Percentiles rank a stretch among this genome's conserved stretches.
Conservation (phyloP, 2,888 invertebrate species). For the Biston stratarius region DNA sequence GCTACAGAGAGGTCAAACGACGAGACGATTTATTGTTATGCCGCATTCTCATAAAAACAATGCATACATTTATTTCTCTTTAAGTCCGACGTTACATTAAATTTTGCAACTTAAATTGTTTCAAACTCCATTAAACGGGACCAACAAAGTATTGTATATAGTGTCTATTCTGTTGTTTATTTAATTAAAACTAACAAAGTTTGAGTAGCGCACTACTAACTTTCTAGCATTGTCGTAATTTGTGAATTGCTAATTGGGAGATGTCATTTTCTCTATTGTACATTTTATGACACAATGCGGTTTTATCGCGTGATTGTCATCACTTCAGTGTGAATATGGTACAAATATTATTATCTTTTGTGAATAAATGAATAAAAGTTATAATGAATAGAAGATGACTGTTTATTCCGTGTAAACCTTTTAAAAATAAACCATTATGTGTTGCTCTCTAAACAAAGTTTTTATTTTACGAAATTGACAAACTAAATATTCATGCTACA, state of each 20-base stretch:
- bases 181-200: not conserved
- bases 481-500: too few species aligned
- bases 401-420: too few species aligned
- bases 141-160: not conserved
- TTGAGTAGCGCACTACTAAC: not conserved
- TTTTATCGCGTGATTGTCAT: not conserved
- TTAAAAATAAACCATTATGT: too few species aligned
- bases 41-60: not conserved
- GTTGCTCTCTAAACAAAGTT: too few species aligned
- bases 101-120: conserved; percentile 26
- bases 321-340: too few species aligned
- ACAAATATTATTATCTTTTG: too few species aligned
- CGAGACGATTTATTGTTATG: not conserved
- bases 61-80: not conserved
- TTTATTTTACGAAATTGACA: too few species aligned
- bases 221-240: conserved; percentile 1
- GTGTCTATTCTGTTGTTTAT: not conserved
- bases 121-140: conserved; percentile 39
- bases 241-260: not conserved
- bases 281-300: not conserved
- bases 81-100: not conserved
- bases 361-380: too few species aligned
- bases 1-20: too few species aligned
- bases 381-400: too few species aligned
- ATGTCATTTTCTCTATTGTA: not conserved